Base-by-base conservation (phyloP, 2,113 vertebrate species). In the Dendrocopos noguchii region DNA sequence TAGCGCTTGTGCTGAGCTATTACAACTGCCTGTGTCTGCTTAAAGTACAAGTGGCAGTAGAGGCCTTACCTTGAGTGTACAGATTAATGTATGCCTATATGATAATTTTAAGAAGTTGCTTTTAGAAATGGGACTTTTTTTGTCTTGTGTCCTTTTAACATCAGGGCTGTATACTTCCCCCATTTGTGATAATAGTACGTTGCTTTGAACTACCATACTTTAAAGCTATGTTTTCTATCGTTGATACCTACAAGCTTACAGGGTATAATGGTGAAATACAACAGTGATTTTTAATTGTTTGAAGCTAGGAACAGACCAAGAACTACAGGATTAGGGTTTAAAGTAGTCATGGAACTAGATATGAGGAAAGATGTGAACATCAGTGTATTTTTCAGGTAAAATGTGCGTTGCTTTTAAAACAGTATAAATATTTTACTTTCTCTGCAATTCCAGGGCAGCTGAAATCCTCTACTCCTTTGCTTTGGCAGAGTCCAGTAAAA, bases 391-490 rank as follows among this genome's bases (percentile, higher is more conserved):
- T 64, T 67, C 15, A 52, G 15, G 27, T 82, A 46, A 46, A 84
- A 68, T 12, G 4, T 68, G 3, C 34, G 9, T 59, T 89, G 12
- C 39, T 74, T 67, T 76, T 73, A 66, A 64, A 31, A 5, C 4
- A 55, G 1, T 66, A 57, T 39, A 63, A 84, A 50, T 67, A 70
- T 29, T 76, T 50, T 14, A 36, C 74, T 82, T 93, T 90, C 21
- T 97, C 87, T 96, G n/a, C 84, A 27, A 84, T 90, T 96, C 36
- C 94, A 99, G 99, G 96, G 92, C 98, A 66, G 98, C 99, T 86
- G 99, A 99, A 97, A 98, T 99, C 63, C 97, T 99, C 53, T 99
- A 98, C 95, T 98, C 98, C 84, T 95, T 99, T 42, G 98, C 99
- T 47, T 63, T 98, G 95, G 97, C 98, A 52, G 97, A 98, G 92